Evolutionary conservation across 2,113 vertebrate species (phyloP).

Genomic region (Amphiprion percula): DNA sequence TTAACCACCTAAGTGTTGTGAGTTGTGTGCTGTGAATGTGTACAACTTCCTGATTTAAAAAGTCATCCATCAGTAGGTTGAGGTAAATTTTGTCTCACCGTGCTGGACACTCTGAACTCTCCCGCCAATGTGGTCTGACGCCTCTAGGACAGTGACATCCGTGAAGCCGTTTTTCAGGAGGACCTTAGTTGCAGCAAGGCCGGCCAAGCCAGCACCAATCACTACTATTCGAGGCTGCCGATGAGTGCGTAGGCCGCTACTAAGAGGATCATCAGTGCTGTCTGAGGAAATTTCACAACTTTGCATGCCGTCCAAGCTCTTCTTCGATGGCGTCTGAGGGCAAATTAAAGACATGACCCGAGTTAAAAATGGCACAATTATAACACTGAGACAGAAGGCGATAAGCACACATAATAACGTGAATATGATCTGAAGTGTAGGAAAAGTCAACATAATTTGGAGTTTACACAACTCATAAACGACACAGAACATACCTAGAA

Average conservation of each 20-base stretch:
- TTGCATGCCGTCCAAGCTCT: slow-evolving; percentile 99
- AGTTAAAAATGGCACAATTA: slow-evolving; percentile 8
- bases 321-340: slow-evolving; percentile 91
- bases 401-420: background rate
- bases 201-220: slow-evolving; percentile 96
- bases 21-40: too few species aligned
- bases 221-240: slow-evolving; percentile 98
- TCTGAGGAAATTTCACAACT: slow-evolving; percentile 99
- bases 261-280: slow-evolving; percentile 99
- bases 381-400: background rate
- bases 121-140: slow-evolving; percentile 93
- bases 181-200: slow-evolving; percentile 92
- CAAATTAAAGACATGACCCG: background rate
- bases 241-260: slow-evolving; percentile 92
- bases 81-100: slow-evolving; percentile 83
- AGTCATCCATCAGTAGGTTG: too few species aligned
- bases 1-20: too few species aligned
- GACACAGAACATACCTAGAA: too few species aligned
- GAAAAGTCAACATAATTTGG: background rate
- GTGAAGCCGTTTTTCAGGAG: slow-evolving; percentile 95
- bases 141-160: slow-evolving; percentile 96
- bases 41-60: too few species aligned
- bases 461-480: too few species aligned
- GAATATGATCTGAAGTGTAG: background rate
- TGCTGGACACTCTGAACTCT: slow-evolving; percentile 94